These are phyloP conservation scores for Babyrousa celebensis DNA, from an alignment of 2,797 vertebrate species.

Conservation along the genomic window DNA sequence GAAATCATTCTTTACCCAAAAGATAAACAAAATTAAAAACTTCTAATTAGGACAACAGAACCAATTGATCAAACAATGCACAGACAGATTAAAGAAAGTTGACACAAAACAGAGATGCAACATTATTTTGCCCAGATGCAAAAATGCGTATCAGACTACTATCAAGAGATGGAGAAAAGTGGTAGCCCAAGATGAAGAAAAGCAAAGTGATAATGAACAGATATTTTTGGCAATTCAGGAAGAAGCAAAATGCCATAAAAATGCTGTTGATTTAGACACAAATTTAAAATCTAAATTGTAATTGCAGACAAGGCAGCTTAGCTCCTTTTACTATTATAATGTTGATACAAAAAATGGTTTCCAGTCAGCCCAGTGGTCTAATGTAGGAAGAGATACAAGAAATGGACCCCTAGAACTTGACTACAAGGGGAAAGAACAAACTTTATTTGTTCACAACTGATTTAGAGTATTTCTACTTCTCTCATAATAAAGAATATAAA, in stretches of 20 bases:
- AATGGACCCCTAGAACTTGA: background rate
- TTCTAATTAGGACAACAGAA: background rate
- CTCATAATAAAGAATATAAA: background rate
- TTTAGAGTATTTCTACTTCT: background rate
- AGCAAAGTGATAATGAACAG: background rate
- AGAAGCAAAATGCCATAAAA: background rate
- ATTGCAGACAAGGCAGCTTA: background rate
- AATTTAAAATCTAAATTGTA: background rate
- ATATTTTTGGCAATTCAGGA: background rate
- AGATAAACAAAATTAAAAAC: slow-evolving; percentile 60
- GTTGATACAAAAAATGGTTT: background rate
- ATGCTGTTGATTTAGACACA: background rate
- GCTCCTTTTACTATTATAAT: background rate
- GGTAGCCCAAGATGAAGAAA: background rate
- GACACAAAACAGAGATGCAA: background rate
- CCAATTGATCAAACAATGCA: background rate
- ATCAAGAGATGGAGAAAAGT: background rate
- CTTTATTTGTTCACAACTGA: background rate
- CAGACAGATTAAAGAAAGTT: background rate
- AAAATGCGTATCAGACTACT: slow-evolving; percentile 19
- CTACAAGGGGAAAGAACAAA: background rate
- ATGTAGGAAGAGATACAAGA: background rate
- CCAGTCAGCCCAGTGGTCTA: background rate
- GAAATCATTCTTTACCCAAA: slow-evolving; percentile 8
- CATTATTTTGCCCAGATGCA: background rate